Evolutionary conservation across 1,140 invertebrate species (phyloP), one percentile per base, ranked within the genome.

Genomic region (Galleria mellonella): DNA sequence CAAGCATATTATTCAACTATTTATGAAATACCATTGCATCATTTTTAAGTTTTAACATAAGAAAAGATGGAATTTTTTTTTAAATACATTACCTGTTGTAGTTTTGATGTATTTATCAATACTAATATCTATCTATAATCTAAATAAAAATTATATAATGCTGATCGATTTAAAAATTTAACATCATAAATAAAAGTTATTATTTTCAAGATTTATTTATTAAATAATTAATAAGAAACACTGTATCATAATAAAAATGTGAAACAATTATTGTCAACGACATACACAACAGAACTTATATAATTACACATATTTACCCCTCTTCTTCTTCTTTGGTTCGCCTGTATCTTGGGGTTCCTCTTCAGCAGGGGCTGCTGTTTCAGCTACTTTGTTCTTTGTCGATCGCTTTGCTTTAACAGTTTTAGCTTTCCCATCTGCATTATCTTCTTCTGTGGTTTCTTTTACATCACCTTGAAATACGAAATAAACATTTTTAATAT

Each of bases 181-280:
- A 15, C 14, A 23, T 37, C 1, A 37, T 7, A 65, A 63, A 63
- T 68, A 74, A 82, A 77, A 54, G 63, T 66, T 72, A 52, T 60
- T 62, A 60, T 60, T 66, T 75, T 72, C 32, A 51, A 68, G 73
- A 76, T 72, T 57, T 63, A 52, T 83, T 79, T 81, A 79, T 81
- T 82, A 47, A 70, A 61, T 61, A 76, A 57, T n/a, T 67, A 70
- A 66, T 70, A 58, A 56, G 65, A 73, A 60, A 71, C 69, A 72
- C 55, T 61, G 66, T 65, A 66, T 66, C 52, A 63, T 77, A 64
- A 54, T 55, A 9, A 37, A 23, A 35, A 14, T 17, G 68, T 43
- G 43, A 66, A 78, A 74, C 65, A 62, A 63, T 57, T 72, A 66
- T 66, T 65, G 55, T 73, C 62, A 59, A 63, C 54, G 47, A 58